phyloP scores from a whole-genome alignment of 2,113 vertebrate genomes.

The Syngnathus floridae region DNA sequence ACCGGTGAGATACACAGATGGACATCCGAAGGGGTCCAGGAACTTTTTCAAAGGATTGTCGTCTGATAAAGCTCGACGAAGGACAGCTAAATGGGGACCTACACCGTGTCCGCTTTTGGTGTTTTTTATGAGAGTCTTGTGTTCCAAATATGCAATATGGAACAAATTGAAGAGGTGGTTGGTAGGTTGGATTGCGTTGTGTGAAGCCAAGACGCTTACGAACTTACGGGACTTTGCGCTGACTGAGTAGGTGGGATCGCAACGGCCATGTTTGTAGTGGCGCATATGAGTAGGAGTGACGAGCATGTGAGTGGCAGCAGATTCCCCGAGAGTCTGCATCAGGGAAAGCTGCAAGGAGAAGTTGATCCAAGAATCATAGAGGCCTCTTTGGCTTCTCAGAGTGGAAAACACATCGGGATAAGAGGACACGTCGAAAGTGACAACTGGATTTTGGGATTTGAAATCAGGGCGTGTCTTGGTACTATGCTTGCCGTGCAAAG shows the following conservation, averaged over 20 bases:
- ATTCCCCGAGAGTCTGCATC: slow-evolving; percentile 63
- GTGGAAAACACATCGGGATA: slow-evolving; percentile 71
- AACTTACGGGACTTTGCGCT: slow-evolving; percentile 60
- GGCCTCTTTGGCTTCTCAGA: slow-evolving; percentile 64
- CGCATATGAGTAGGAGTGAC: slow-evolving; percentile 77
- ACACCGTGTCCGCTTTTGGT: slow-evolving; percentile 70
- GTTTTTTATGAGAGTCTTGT: slow-evolving; percentile 68
- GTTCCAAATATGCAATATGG: slow-evolving; percentile 68
- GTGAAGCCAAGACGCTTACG: slow-evolving; percentile 46
- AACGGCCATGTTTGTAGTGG: slow-evolving; percentile 75
- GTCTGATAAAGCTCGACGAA: slow-evolving; percentile 58
- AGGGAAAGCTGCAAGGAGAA: slow-evolving; percentile 74
- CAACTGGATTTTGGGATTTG: slow-evolving; percentile 49
- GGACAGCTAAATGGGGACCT: slow-evolving; percentile 70
- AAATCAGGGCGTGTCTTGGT: slow-evolving; percentile 20
- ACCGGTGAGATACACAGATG: slow-evolving; percentile 73
- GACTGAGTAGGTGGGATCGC: slow-evolving; percentile 73
- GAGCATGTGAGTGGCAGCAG: slow-evolving; percentile 57
- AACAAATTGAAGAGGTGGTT: slow-evolving; percentile 59
- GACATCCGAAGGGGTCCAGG: slow-evolving; percentile 69
- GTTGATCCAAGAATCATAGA: slow-evolving; percentile 74
- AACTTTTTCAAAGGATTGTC: slow-evolving; percentile 67
- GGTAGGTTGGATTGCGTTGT: slow-evolving; percentile 36
- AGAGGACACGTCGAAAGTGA: slow-evolving; percentile 68
- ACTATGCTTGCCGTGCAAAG: slow-evolving; percentile 30